Percentiles rank a stretch among this genome's conserved stretches.
Conservation (phyloP, 1,140 invertebrate species). For the Dendrolimus kikuchii region DNA sequence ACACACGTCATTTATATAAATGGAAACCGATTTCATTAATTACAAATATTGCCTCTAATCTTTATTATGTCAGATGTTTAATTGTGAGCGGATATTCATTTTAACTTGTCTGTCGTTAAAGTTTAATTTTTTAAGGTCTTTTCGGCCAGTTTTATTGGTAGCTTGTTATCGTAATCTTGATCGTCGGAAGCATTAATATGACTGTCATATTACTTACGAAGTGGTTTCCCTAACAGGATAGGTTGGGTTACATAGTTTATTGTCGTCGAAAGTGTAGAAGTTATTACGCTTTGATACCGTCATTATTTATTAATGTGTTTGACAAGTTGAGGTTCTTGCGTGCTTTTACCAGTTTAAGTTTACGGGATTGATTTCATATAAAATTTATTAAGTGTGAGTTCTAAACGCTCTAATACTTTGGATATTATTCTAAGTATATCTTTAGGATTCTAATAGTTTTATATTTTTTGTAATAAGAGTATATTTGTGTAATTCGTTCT, state of each 20-base stretch:
- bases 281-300: not conserved
- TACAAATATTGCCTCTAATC: slow-evolving; percentile 48
- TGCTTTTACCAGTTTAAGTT: too few relatives aligned
- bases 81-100: slow-evolving; percentile 17
- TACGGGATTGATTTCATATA: too few relatives aligned
- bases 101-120: slow-evolving; percentile 22
- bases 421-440: too few relatives aligned
- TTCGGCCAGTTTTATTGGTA: slow-evolving; percentile 30
- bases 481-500: too few relatives aligned
- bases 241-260: slow-evolving; percentile 20
- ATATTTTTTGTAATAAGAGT: too few relatives aligned
- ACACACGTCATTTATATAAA: slow-evolving; percentile 25
- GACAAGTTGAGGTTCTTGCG: slow-evolving; percentile 9
- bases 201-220: slow-evolving; percentile 40
- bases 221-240: slow-evolving; percentile 18
- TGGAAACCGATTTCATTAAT: slow-evolving; percentile 48
- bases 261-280: slow-evolving; percentile 9
- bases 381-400: too few relatives aligned
- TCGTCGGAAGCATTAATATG: slow-evolving; percentile 43
- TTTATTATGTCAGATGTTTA: slow-evolving; percentile 40
- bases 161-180: slow-evolving; percentile 46
- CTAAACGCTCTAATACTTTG: too few relatives aligned
- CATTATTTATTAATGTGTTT: slow-evolving; percentile 3
- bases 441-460: too few relatives aligned
- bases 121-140: slow-evolving; percentile 25